A percentile compares a stretch with the other conserved stretches of the same genome.
Evolutionary conservation across 2,113 vertebrate genomes (phyloP).

Genomic region (Calonectris borealis): DNA sequence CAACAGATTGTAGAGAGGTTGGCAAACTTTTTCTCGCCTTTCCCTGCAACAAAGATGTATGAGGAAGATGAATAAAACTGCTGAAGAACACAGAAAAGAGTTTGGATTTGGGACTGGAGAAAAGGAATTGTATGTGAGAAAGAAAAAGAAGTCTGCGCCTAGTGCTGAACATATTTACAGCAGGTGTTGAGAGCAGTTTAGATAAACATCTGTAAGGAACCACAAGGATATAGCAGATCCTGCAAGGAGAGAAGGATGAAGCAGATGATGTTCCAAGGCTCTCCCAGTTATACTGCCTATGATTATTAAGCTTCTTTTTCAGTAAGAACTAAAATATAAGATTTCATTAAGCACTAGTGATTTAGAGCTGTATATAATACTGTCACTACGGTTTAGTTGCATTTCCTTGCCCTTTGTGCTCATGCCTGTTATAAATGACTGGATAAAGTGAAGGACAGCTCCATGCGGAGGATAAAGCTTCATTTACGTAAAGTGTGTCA

Average conservation of each 20-base stretch:
- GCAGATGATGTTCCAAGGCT: background rate
- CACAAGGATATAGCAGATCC: background rate
- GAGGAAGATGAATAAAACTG: background rate
- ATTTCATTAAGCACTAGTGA: background rate
- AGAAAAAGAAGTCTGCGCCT: background rate
- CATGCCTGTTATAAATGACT: background rate
- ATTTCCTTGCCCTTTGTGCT: background rate
- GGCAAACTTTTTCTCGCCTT: background rate
- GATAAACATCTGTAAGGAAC: background rate
- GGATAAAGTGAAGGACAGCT: background rate
- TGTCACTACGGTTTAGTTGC: background rate
- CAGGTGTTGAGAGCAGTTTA: background rate
- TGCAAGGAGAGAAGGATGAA: background rate
- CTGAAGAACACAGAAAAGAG: background rate
- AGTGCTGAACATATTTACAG: background rate
- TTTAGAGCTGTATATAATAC: background rate
- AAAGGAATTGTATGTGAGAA: background rate
- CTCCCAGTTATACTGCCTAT: background rate
- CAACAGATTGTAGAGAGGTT: background rate
- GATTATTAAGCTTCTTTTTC: background rate
- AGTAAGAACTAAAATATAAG: background rate
- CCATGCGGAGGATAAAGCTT: background rate
- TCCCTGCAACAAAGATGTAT: background rate
- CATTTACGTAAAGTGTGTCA: background rate
- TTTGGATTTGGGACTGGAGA: background rate